Conservation (phyloP, 1,140 invertebrate genomes). For the Bombus difficillimus region DNA sequence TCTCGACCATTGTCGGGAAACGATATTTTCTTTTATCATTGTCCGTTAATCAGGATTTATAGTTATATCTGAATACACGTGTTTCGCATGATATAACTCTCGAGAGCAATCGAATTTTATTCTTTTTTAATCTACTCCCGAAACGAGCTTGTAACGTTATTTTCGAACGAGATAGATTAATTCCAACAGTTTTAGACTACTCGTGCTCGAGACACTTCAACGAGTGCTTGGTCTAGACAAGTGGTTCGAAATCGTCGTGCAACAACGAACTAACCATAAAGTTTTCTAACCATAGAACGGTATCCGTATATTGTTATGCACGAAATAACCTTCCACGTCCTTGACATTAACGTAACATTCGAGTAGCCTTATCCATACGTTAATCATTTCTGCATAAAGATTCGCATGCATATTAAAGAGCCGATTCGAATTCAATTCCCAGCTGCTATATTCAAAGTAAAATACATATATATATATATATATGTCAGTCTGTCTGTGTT, state of each 20-base stretch:
- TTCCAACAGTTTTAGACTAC: conserved; percentile 45
- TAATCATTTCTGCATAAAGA: conserved; percentile 29
- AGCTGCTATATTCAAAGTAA: neutral
- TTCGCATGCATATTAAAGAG: conserved; percentile 47
- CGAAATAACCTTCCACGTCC: conserved; percentile 35
- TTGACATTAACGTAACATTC: conserved; percentile 60
- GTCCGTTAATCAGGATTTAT: neutral
- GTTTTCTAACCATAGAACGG: conserved; percentile 1
- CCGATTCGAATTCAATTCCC: neutral
- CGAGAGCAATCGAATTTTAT: neutral
- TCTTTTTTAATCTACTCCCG: neutral
- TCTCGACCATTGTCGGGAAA: neutral
- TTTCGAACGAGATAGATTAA: conserved; percentile 18
- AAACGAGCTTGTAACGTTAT: neutral
- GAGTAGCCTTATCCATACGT: conserved; percentile 16
- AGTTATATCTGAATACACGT: neutral
- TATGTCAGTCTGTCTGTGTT: rapidly evolving
- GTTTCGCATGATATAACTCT: neutral
- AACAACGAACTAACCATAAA: conserved; percentile 23
- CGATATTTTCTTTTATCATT: neutral
- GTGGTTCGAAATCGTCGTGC: conserved; percentile 4
- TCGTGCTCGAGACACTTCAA: conserved; percentile 14
- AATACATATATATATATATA: too few relatives aligned
- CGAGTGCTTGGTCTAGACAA: conserved; percentile 13
- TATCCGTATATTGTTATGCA: too few relatives aligned